A percentile compares a stretch with the other conserved stretches of the same genome.
phyloP scores from a whole-genome alignment of 1,140 invertebrate genomes.

The Drosophila paulistorum region DNA sequence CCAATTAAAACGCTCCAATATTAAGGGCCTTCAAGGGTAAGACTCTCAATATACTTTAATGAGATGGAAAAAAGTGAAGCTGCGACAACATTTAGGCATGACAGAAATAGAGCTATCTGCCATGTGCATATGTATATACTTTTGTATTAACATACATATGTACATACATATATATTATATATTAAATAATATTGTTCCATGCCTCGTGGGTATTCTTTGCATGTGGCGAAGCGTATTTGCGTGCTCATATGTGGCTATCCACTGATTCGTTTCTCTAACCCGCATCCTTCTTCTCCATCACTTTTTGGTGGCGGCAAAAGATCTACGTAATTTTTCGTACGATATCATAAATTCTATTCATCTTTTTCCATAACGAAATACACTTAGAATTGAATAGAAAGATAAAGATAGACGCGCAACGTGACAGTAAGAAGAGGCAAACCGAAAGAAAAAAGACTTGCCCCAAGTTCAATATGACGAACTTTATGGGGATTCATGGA shows the following conservation, averaged over 20 bases:
- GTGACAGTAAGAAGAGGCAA: neutral
- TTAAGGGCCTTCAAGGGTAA: neutral
- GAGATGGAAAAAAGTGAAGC: neutral
- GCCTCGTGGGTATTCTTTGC: conserved; percentile 6
- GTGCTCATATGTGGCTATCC: conserved; percentile 20
- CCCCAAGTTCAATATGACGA: conserved; percentile 23
- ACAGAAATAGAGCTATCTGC: conserved; percentile 47
- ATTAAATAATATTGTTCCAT: neutral
- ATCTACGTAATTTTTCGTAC: conserved; percentile 66
- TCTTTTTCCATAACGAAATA: conserved; percentile 23
- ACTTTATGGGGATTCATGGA: neutral
- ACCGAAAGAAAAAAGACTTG: neutral
- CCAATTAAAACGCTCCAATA: no score
- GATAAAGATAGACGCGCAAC: neutral
- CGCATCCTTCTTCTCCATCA: neutral
- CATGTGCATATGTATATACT: neutral
- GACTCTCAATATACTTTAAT: neutral
- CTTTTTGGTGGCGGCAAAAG: conserved; percentile 52
- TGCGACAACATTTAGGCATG: no score
- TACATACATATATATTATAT: conserved; percentile 5
- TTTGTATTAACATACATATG: neutral
- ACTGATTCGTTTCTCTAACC: conserved; percentile 17
- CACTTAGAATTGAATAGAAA: conserved; percentile 29
- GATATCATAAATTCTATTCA: conserved; percentile 29
- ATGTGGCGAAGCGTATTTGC: conserved; percentile 39